These are phyloP conservation scores for Anaspis maculata DNA, from an alignment of 2,888 invertebrate genomes.

Conservation along the genomic window DNA sequence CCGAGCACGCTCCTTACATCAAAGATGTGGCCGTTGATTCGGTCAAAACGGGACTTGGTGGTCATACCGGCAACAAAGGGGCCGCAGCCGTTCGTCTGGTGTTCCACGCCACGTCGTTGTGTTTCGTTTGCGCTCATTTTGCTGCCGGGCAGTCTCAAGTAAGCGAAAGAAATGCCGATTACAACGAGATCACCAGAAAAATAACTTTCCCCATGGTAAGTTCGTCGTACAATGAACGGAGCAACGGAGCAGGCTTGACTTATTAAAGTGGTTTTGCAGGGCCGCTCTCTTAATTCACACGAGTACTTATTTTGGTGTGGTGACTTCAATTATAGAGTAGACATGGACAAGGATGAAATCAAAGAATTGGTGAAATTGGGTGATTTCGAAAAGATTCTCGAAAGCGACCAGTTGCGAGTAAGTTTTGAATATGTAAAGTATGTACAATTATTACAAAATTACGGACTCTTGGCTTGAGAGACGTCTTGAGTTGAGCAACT, in stretches of 20 bases:
- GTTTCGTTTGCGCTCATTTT: conserved; percentile 98
- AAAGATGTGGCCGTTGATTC: conserved; percentile 90
- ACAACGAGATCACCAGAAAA: conserved; percentile 89
- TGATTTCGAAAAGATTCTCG: conserved; percentile 66
- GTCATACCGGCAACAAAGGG: conserved; percentile 96
- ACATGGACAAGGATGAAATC: conserved; percentile 90
- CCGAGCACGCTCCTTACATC: conserved; percentile 79
- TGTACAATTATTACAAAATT: too few relatives aligned
- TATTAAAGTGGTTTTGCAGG: conserved; percentile 35
- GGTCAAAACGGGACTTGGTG: conserved; percentile 97
- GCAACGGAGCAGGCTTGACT: not conserved
- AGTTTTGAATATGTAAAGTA: too few relatives aligned
- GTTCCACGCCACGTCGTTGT: conserved; percentile 86
- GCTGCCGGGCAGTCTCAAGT: conserved; percentile 98
- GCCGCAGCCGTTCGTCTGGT: conserved; percentile 89
- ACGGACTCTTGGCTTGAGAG: too few relatives aligned
- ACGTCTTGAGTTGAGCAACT: too few relatives aligned
- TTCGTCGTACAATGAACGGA: conserved; percentile 1
- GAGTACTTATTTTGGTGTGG: conserved; percentile 99
- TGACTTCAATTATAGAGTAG: conserved; percentile 97
- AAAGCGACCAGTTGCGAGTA: conserved; percentile 77
- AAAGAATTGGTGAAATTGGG: conserved; percentile 72
- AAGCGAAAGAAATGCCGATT: conserved; percentile 91
- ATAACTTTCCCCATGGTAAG: conserved; percentile 74
- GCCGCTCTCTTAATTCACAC: conserved; percentile 84